phyloP scores from a whole-genome alignment of 2,797 vertebrate species.

The Chrosomus eos region DNA sequence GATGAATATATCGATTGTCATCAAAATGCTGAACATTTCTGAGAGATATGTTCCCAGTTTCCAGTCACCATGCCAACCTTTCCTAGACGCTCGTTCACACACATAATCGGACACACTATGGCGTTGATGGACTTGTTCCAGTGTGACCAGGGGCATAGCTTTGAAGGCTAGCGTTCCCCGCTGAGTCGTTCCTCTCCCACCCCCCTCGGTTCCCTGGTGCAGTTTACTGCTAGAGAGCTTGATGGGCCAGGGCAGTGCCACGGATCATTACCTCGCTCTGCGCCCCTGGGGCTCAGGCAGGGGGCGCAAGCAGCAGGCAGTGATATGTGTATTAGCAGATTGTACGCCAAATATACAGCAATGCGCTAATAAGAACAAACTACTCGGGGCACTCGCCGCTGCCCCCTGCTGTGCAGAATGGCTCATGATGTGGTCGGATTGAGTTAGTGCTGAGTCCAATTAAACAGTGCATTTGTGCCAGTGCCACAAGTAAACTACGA shows the following conservation, averaged over 20 bases:
- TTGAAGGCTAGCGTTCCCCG: conserved; percentile 43
- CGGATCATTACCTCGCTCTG: conserved; percentile 75
- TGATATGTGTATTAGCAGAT: conserved; percentile 80
- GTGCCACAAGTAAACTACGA: conserved; percentile 8
- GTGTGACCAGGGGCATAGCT: conserved; percentile 26
- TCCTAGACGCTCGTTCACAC: conserved; percentile 19
- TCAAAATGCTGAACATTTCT: neutral
- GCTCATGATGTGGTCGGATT: conserved; percentile 41
- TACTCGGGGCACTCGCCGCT: conserved; percentile 65
- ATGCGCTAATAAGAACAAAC: conserved; percentile 44
- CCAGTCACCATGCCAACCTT: neutral
- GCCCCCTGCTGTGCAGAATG: conserved; percentile 72
- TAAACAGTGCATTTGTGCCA: conserved; percentile 36
- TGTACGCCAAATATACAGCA: conserved; percentile 65
- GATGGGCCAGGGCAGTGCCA: conserved; percentile 62
- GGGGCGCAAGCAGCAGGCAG: conserved; percentile 58
- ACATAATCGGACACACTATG: conserved; percentile 6
- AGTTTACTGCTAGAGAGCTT: conserved; percentile 42
- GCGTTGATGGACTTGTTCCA: conserved; percentile 52
- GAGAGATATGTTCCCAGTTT: neutral
- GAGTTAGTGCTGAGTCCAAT: conserved; percentile 25
- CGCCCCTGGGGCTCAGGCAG: conserved; percentile 61
- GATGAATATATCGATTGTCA: neutral
- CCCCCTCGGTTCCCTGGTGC: conserved; percentile 35
- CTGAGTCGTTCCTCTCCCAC: conserved; percentile 32